Percentiles rank a stretch among this genome's conserved stretches.
phyloP scores from a whole-genome alignment of 2,888 invertebrate genomes.

The Andrena haemorrhoa region DNA sequence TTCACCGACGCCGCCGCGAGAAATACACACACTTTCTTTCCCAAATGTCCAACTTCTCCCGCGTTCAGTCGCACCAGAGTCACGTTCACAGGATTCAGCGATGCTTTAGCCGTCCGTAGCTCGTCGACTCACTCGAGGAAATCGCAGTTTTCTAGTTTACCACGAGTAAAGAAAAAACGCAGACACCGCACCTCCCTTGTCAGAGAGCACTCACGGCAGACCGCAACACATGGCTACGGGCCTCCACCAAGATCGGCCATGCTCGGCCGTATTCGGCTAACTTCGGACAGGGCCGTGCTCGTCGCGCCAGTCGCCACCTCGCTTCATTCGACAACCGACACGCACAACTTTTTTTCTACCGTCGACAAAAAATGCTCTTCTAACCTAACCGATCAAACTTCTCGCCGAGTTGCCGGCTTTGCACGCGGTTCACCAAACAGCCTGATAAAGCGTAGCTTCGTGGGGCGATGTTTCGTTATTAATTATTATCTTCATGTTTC shows the following conservation, averaged over 20 bases:
- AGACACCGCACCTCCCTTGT: conserved; percentile 80
- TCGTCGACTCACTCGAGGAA: conserved; percentile 20
- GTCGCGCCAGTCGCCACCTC: conserved; percentile 38
- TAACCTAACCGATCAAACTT: neutral
- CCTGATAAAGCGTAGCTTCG: neutral
- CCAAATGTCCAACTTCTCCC: conserved; percentile 18
- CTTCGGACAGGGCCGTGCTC: conserved; percentile 65
- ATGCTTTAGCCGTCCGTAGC: conserved; percentile 1
- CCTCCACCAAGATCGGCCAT: conserved; percentile 70
- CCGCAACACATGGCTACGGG: conserved; percentile 80
- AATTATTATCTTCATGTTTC: neutral
- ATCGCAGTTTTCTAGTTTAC: conserved; percentile 59
- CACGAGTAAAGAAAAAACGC: conserved; percentile 73
- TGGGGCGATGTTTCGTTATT: neutral
- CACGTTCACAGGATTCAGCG: conserved; percentile 1
- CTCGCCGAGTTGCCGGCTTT: neutral
- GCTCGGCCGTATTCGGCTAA: conserved; percentile 62
- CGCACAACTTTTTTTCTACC: neutral
- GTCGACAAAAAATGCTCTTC: neutral
- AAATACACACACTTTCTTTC: conserved; percentile 57
- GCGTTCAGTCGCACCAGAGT: conserved; percentile 28
- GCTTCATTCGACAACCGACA: neutral
- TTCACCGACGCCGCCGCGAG: conserved; percentile 63
- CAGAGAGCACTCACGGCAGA: conserved; percentile 82
- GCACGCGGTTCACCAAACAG: neutral